Percentiles rank a stretch among this genome's conserved stretches.
Conservation (phyloP, 2,113 vertebrate genomes). For the Gymnogyps californianus region DNA sequence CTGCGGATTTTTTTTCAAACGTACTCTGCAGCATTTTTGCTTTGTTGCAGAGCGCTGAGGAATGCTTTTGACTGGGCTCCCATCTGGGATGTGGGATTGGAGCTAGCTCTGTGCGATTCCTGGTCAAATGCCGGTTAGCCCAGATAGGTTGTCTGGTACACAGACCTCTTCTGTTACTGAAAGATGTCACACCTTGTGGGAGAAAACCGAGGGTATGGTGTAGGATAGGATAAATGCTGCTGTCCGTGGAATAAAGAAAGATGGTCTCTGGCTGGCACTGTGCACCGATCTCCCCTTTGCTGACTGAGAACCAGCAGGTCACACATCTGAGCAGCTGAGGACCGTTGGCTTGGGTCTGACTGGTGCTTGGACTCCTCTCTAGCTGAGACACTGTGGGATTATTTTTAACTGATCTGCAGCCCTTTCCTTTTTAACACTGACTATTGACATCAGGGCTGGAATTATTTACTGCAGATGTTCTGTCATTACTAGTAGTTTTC, state of each 20-base stretch:
- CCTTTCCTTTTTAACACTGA: background rate
- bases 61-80: background rate
- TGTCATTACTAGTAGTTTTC: background rate
- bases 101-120: background rate
- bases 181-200: background rate
- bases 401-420: background rate
- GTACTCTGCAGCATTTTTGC: background rate
- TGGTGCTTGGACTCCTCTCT: background rate
- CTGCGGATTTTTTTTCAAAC: background rate
- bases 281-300: background rate
- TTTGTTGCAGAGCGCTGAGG: background rate
- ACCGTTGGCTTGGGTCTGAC: background rate
- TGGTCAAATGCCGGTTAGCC: rapidly evolving
- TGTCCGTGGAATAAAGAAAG: background rate
- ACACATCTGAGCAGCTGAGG: background rate
- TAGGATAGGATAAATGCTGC: background rate
- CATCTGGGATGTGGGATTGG: background rate
- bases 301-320: background rate
- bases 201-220: background rate
- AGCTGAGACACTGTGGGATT: background rate
- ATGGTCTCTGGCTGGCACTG: background rate
- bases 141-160: background rate
- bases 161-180: background rate
- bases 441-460: background rate
- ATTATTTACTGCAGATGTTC: background rate